Percentiles rank a stretch among this genome's conserved stretches.
Conservation (phyloP, 2,888 invertebrate genomes). For the Lamellibrachia satsuma region DNA sequence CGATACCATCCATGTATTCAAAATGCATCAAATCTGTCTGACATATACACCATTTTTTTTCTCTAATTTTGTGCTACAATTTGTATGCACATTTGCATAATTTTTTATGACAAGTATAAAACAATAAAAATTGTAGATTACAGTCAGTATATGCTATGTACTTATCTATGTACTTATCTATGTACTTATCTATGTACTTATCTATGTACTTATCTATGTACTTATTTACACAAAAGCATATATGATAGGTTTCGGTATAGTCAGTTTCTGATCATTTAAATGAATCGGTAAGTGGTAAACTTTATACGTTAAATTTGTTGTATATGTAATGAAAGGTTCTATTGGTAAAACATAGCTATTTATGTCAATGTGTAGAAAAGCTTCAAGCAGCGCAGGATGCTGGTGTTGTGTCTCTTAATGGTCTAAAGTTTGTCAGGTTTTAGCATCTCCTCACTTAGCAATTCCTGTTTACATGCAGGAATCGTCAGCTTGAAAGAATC, state of each 20-base stretch:
- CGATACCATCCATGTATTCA: neutral
- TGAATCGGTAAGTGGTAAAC: too few species aligned
- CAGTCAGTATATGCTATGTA: too few species aligned
- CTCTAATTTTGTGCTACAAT: neutral
- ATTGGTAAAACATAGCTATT: neutral
- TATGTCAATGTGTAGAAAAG: neutral
- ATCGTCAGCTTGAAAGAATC: neutral
- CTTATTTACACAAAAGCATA: too few species aligned
- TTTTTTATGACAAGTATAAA: neutral
- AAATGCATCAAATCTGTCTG: too few species aligned
- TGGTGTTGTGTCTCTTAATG: constrained; percentile 8
- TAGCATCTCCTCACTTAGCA: neutral
- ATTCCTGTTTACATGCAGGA: neutral
- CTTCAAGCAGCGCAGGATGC: neutral
- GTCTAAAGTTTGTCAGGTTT: neutral
- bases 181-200: too few species aligned
- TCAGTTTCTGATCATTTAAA: too few species aligned
- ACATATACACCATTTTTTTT: neutral
- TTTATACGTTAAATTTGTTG: too few species aligned
- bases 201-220: too few species aligned
- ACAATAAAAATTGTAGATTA: too few species aligned
- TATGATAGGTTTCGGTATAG: too few species aligned
- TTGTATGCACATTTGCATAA: neutral
- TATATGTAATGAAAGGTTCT: too few species aligned
- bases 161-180: too few species aligned